Base-by-base conservation (phyloP, 2,797 vertebrate species). In the Chanos chanos region DNA sequence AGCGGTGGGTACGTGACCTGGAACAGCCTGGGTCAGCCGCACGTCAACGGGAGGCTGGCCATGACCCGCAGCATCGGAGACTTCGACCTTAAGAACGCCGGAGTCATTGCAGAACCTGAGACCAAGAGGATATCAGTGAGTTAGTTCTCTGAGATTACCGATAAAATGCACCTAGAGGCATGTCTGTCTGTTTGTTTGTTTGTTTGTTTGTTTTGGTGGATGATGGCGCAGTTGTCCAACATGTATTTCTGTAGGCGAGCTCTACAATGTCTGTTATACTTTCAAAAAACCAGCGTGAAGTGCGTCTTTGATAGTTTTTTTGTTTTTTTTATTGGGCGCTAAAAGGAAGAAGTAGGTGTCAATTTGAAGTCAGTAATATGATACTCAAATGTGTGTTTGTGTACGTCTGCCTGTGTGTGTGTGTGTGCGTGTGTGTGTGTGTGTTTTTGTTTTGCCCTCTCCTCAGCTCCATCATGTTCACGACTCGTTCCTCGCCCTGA, bases 51-150 rank as follows among this genome's bases (percentile, higher is more conserved):
- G 58, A 91, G 95, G 66, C 85, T 99, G 71, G 96, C 95, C 18
- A 99, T 99, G 97, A 98, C 95, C 0, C 89, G 97, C 59, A 99
- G 96, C 77, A 96, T 99, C 41, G 97, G 97, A 70, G 97, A 99
- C 83, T 82, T 98, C 78, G 95, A 98, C 77, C 89, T 99, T 54
- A 99, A 97, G 84, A 83, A 73, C 49, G 87, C 77, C 5, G 97
- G 97, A n/a, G 96, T 99, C 71, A 94, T 92, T 34, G 94, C 96
- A 48, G 89, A 97, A 66, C 97, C 97, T 0, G 97, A 99, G 83
- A 99, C 95, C 36, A 95, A 91, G 76, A 89, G 87, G 71, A 47
- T 93, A 66, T 73, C 82, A 68, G 96, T 99, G 73, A 77, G 87
- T 3, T 15, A 12, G 13, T 31, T 22, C 0, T 21, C 5, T 41